Base-by-base conservation (phyloP, 2,888 invertebrate genomes). In the Seira musarum region DNA sequence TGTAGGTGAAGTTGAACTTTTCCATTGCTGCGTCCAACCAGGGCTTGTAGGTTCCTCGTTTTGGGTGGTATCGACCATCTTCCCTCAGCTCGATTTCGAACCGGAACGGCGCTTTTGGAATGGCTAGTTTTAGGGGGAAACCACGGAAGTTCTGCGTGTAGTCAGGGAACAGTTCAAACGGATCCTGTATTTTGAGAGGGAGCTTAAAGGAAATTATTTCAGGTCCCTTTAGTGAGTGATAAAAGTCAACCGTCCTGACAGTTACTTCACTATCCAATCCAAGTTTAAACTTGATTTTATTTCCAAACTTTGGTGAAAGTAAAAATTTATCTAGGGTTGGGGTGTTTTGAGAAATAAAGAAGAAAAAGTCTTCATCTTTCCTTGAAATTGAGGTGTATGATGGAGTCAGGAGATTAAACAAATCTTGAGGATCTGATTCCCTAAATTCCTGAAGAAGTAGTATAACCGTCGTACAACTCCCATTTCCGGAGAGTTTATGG, bases 331-430 rank as follows among this genome's bases (percentile, higher is more conserved):
- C 30, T 17, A 13, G 15, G n/a, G n/a, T n/a, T n/a, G n/a, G 10
- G 25, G 3, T 15, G 2, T 64, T 57, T 21, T n/a, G 40, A 19
- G 40, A 10, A 17, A 65, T 46, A 0, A 81, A 1, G 65, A 81
- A 77, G 22, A 81, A 1, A 60, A 77, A 81, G 22, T 73, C 8
- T 21, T 81, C 81, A 46, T 81, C 81, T 17, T 81, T 77, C n/a
- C 76, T 81, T 25, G 72, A 15, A 5, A 64, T 30, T 1, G 76
- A 60, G n/a, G 81, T 63, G 17, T 75, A 81, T 0, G 61, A 21
- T 2, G 70, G 76, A 3, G 70, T 76, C 1, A 81, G n/a, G 13
- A 24, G 13, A 2, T 65, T n/a, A 53, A 80, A 80, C 1, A 72
- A n/a, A n/a, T n/a, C n/a, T n/a, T n/a, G n/a, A n/a, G n/a, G n/a